These are phyloP conservation scores for Mobula hypostoma DNA, from an alignment of 2,113 vertebrate species.

Conservation along the genomic window DNA sequence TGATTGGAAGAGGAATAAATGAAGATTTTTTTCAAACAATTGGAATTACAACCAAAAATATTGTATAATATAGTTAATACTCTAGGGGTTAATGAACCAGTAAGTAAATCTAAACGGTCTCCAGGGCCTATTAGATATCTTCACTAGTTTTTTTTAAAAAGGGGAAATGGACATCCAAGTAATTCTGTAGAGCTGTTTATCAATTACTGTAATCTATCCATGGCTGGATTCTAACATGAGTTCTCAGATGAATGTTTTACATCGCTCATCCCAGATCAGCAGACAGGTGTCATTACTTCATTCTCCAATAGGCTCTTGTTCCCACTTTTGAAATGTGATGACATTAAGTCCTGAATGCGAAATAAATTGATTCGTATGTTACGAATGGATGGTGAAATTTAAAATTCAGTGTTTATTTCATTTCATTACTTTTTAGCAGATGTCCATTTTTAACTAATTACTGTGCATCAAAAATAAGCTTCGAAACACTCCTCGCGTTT, in stretches of 20 bases:
- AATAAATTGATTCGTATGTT: not conserved
- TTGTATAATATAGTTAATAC: constrained; percentile 31
- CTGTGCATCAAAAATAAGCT: not conserved
- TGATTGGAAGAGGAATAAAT: not conserved
- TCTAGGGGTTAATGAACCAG: constrained; percentile 51
- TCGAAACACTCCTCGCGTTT: constrained; percentile 31
- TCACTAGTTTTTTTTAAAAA: constrained; percentile 15
- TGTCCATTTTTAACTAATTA: not conserved
- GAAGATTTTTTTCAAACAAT: constrained; percentile 6
- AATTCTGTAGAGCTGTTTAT: constrained; percentile 42
- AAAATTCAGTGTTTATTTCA: not conserved
- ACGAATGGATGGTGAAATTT: not conserved
- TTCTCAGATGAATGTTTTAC: not conserved
- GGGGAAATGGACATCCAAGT: constrained; percentile 3
- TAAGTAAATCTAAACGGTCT: constrained; percentile 44
- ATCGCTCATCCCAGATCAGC: not conserved
- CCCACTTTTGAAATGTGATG: not conserved
- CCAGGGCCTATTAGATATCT: constrained; percentile 26
- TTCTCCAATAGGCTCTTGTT: not conserved
- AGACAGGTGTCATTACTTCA: not conserved
- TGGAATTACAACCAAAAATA: not conserved
- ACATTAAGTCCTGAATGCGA: not conserved
- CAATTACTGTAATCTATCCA: constrained; percentile 33
- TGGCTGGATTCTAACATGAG: not conserved
- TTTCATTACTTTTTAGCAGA: not conserved